A percentile compares a stretch with the other conserved stretches of the same genome.
phyloP scores from a whole-genome alignment of 2,113 vertebrate species.

The Gulo gulo region DNA sequence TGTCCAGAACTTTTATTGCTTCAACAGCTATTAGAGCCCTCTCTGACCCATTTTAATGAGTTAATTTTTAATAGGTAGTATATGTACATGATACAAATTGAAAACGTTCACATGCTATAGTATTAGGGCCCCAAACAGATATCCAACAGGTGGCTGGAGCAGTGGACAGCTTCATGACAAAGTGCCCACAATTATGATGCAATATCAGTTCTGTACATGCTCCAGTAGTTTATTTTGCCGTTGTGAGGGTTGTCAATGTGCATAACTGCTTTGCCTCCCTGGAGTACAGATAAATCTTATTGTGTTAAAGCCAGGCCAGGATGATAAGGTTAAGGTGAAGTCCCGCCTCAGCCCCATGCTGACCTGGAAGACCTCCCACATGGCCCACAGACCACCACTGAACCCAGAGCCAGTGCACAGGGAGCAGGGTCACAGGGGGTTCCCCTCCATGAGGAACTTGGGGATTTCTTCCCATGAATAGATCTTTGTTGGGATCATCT shows the following conservation, averaged over 20 bases:
- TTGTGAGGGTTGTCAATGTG: background rate
- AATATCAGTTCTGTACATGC: background rate
- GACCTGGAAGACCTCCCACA: too few relatives aligned
- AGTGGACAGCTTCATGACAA: background rate
- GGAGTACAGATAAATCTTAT: background rate
- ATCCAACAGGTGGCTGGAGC: background rate
- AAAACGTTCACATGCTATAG: background rate
- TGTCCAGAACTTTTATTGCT: background rate
- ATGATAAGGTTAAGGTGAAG: accelerated
- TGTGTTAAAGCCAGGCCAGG: background rate
- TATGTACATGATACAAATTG: background rate
- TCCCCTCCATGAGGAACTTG: accelerated
- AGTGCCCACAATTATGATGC: too few relatives aligned
- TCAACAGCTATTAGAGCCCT: background rate
- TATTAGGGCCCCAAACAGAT: background rate
- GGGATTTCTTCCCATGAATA: background rate
- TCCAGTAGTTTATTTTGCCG: background rate
- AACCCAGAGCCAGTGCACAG: background rate
- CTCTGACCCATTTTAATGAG: background rate
- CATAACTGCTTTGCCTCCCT: background rate
- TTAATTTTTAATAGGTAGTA: background rate
- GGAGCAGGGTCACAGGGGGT: accelerated
- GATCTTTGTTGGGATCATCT: background rate
- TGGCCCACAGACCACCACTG: background rate
- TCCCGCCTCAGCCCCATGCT: background rate